Evolutionary conservation across 2,797 vertebrate species (phyloP), one percentile per base, ranked within the genome.

Genomic region (Sebastes nivosus): DNA sequence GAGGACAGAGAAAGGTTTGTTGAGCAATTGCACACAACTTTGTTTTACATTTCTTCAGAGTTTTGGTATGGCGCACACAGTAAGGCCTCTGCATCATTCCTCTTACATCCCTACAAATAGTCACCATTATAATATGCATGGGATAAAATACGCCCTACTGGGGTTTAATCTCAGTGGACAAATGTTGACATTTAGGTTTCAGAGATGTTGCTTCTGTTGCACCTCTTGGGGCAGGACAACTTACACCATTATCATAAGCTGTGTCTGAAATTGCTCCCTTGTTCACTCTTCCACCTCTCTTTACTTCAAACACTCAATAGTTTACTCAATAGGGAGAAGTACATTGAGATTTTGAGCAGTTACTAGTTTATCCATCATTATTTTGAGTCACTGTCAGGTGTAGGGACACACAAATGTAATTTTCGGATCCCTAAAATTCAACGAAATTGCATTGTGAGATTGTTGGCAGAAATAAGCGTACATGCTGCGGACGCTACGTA

Each of bases 1-100:
- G 42, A 71, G 63, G 57, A 81, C 18, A 84, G 14, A 72, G 10
- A 75, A 25, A 71, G 3, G 32, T 75, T 63, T 61, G 18, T 12
- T 77, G 60, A 80, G 63, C 5, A 14, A 50, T 1, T 36, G 30
- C 13, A 16, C 10, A 29, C 6, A 58, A 25, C 46, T 61, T 9
- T 6, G 4, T 52, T 75, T 55, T 34, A 52, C 2, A 70, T 72
- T 64, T 77, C 8, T 25, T 22, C 29, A 68, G 27, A 8, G 1
- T 58, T 55, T 7, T 63, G 14, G 20, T 14, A 46, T n/a, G 32
- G 81, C 34, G 25, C 61, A 50, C 13, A 18, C 42, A 46, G 42
- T 46, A 27, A 77, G 46, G 6, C 29, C 29, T 16, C 3, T 64
- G 30, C 6, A 30, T 61, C 13, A 66, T 36, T 57, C 42, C 54